Evolutionary conservation across 1,140 invertebrate species (phyloP), one percentile per base, ranked within the genome.

Genomic region (Drosophila sturtevanti): DNA sequence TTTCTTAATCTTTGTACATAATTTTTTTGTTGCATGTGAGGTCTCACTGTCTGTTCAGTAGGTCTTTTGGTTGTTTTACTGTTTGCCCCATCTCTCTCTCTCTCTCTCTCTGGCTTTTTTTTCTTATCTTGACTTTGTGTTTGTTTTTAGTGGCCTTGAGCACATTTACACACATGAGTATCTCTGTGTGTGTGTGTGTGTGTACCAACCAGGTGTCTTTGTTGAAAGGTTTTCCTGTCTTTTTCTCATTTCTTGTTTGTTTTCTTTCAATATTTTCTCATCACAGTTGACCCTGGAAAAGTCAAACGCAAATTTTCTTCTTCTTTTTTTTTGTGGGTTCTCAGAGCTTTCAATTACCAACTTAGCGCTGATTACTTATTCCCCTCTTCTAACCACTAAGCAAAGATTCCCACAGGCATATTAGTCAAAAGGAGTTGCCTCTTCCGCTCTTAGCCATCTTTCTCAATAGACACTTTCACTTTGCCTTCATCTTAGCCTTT

Each of bases 301-400:
- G 75, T 86, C 79, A 84, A 82, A 68, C 66, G 14, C 14, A 51
- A 31, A 35, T 31, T 31, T 7, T 31, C n/a, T 31, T 31, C 5
- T 31, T 3, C 27, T 31, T 0, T 31, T 6, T 31, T 31, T 6
- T 24, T 24, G 1, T 4, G 1, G 1, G 12, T 55, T 38, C 54
- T 56, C 35, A 22, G 35, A 63, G 82, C 84, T 87, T 87, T 87
- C 82, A 87, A 87, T 87, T 87, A 87, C 82, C 82, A 87, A 87
- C 82, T 87, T 87, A 87, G 76, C 76, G 84, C 76, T 87, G 82
- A 87, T 87, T 87, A 87, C 82, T 87, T 87, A 87, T 87, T 82
- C 82, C 71, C 65, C 72, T 72, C 34, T 12, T 35, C 59, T 14
- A 27, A 48, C 22, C 41, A 27, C 27, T 58, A 34, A 31, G 52